Percentiles rank a stretch among this genome's conserved stretches.
These are phyloP conservation scores for Lepus townsendii DNA, from an alignment of 2,797 vertebrate species.

Conservation along the genomic window DNA sequence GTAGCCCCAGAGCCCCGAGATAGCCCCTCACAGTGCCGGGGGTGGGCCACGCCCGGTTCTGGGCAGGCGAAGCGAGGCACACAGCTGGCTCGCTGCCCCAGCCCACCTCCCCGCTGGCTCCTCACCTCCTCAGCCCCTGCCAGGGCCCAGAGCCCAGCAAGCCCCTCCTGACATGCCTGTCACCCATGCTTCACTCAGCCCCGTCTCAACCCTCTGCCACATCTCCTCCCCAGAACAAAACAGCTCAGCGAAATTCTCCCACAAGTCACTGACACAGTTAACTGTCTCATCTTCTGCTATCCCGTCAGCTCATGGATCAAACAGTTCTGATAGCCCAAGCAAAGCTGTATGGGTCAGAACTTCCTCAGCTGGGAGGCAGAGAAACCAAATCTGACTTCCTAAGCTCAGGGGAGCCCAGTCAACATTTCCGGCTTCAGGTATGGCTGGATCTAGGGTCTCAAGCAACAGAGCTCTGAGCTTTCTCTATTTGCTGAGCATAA, in stretches of 20 bases:
- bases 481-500: neutral
- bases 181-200: neutral
- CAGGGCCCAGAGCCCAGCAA: too few relatives aligned
- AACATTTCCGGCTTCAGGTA: neutral
- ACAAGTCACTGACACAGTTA: neutral
- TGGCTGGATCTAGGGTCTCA: neutral
- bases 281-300: neutral
- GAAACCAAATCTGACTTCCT: conserved; percentile 27
- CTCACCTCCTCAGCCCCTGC: neutral
- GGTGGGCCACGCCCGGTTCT: neutral
- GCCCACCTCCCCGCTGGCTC: neutral
- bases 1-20: neutral
- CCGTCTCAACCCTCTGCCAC: neutral
- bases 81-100: neutral
- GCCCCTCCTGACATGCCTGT: neutral
- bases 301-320: neutral
- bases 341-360: conserved; percentile 39
- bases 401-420: neutral
- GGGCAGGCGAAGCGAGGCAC: neutral
- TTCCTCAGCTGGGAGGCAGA: conserved; percentile 22
- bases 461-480: neutral
- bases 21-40: too few relatives aligned
- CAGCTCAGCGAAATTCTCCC: neutral
- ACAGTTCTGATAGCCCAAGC: conserved; percentile 23
- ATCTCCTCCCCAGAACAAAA: neutral